Percentiles rank a stretch among this genome's conserved stretches.
phyloP scores from a whole-genome alignment of 2,113 vertebrate genomes.

The Hyperopisus bebe region DNA sequence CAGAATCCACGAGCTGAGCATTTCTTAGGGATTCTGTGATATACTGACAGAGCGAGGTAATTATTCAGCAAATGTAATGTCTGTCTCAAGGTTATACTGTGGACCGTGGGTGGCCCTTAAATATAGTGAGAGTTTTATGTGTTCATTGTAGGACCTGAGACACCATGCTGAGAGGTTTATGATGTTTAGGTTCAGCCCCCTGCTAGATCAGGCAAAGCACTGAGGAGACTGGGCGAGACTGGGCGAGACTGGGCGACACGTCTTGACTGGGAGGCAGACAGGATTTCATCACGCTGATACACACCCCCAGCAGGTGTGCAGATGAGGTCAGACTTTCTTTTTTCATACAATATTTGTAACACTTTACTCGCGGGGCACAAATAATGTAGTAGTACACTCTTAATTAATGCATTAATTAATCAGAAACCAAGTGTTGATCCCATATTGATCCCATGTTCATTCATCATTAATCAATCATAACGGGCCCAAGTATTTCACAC shows the following conservation, averaged over 20 bases:
- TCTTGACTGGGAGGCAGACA: background rate
- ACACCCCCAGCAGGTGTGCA: background rate
- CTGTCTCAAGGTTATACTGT: background rate
- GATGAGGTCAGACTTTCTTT: background rate
- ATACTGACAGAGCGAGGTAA: background rate
- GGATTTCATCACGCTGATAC: background rate
- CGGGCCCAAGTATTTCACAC: background rate
- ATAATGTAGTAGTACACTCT: background rate
- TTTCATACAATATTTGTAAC: background rate
- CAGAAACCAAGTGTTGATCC: background rate
- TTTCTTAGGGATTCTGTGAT: background rate
- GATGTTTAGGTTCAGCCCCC: background rate
- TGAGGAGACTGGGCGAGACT: background rate
- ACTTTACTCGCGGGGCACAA: background rate
- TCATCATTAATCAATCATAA: background rate
- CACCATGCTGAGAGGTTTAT: background rate
- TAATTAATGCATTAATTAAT: background rate
- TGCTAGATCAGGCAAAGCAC: background rate
- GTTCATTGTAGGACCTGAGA: background rate
- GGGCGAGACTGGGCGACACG: background rate
- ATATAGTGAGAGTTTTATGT: conserved; percentile 16
- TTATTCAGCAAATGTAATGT: background rate
- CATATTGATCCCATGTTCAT: background rate
- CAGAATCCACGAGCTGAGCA: background rate
- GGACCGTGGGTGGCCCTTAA: background rate